Percentiles rank a stretch among this genome's conserved stretches.
phyloP scores from a whole-genome alignment of 2,888 invertebrate species.

The Entomobrya multifasciata region DNA sequence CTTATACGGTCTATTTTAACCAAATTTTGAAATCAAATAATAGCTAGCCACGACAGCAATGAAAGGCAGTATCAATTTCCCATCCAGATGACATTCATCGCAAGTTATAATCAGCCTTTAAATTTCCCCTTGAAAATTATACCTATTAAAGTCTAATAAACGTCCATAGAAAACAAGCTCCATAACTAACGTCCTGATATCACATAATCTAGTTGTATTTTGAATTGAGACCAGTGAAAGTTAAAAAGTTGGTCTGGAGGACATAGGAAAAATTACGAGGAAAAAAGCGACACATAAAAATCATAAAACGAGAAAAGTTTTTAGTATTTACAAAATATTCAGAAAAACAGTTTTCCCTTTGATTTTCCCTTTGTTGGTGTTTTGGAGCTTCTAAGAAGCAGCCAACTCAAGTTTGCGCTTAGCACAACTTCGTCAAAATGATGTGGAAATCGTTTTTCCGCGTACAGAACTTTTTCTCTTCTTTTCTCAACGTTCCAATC shows the following conservation, averaged over 20 bases:
- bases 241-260: constrained; percentile 1
- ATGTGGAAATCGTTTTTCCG: constrained; percentile 68
- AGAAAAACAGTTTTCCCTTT: constrained; percentile 9
- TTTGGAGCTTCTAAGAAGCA: neutral
- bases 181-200: neutral
- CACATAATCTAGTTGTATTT: neutral
- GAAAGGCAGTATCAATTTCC: constrained; percentile 1
- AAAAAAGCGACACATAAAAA: constrained; percentile 1
- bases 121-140: constrained; percentile 2
- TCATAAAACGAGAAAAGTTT: neutral
- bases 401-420: too few relatives aligned
- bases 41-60: neutral
- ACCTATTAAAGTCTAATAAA: neutral
- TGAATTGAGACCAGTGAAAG: neutral
- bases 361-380: neutral
- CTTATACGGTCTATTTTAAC: neutral
- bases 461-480: constrained; percentile 59
- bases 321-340: constrained; percentile 17
- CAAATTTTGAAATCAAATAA: constrained; percentile 8
- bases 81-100: neutral
- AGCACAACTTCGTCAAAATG: constrained; percentile 45
- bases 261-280: neutral
- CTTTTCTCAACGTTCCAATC: constrained; percentile 57
- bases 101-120: neutral
- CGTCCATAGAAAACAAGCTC: neutral